A percentile compares a stretch with the other conserved stretches of the same genome.
These are phyloP conservation scores for Armadillidium nasatum DNA, from an alignment of 1,140 invertebrate genomes.

Conservation along the genomic window DNA sequence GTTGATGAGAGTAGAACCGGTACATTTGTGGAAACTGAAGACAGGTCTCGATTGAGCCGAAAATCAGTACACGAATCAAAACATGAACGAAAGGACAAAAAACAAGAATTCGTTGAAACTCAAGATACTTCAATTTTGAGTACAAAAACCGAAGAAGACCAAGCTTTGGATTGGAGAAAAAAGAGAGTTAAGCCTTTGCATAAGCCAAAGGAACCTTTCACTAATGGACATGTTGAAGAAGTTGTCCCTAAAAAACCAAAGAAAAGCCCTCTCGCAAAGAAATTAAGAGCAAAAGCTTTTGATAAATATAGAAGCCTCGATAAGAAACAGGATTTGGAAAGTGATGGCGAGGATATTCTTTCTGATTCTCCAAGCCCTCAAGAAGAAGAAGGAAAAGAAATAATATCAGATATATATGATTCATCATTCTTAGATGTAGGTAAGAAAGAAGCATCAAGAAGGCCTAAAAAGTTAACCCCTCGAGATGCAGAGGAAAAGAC, in stretches of 20 bases:
- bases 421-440: background rate
- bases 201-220: background rate
- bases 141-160: background rate
- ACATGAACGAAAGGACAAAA: background rate
- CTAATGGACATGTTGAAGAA: background rate
- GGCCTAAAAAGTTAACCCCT: background rate
- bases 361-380: background rate
- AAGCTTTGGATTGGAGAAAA: background rate
- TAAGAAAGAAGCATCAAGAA: background rate
- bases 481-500: background rate
- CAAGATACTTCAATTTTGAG: background rate
- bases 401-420: background rate
- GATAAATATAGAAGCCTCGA: background rate
- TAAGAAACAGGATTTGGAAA: background rate
- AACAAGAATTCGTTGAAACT: background rate
- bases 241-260: background rate
- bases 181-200: background rate
- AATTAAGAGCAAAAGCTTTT: background rate
- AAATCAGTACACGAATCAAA: background rate
- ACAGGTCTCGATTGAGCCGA: background rate
- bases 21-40: background rate
- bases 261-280: background rate
- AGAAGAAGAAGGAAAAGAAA: background rate
- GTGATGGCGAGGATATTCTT: too few species aligned
- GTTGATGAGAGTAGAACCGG: background rate